phyloP scores from a whole-genome alignment of 2,888 invertebrate genomes.

The Dascillus cervinus region DNA sequence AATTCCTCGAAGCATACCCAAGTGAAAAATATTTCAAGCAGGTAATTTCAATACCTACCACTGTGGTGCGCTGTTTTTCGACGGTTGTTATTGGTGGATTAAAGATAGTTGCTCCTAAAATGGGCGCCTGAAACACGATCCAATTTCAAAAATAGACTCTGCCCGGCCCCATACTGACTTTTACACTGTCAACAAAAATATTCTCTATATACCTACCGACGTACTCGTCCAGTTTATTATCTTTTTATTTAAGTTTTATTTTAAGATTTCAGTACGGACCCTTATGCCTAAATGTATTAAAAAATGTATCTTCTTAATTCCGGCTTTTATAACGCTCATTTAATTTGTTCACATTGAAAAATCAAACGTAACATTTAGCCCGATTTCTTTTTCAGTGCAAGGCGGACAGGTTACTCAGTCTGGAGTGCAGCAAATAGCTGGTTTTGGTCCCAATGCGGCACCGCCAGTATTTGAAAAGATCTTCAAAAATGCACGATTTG shows the following conservation, averaged over 20 bases:
- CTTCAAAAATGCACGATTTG: slow-evolving; percentile 89
- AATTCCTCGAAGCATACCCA: no score
- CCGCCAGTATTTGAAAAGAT: slow-evolving; percentile 95
- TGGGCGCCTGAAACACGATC: slow-evolving; percentile 58
- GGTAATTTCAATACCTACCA: slow-evolving; percentile 1
- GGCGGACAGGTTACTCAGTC: slow-evolving; percentile 47
- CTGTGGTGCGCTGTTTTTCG: slow-evolving; percentile 17
- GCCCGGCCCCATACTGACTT: slow-evolving; percentile 33
- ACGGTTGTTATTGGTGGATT: slow-evolving; percentile 34
- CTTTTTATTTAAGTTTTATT: not conserved
- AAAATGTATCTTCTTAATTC: no score
- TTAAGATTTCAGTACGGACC: no score
- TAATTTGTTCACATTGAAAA: no score
- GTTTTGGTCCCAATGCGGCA: slow-evolving; percentile 66
- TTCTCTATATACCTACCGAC: slow-evolving; percentile 16
- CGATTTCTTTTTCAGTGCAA: slow-evolving; percentile 26
- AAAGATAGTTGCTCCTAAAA: slow-evolving; percentile 57
- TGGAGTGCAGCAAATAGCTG: slow-evolving; percentile 39
- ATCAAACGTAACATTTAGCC: slow-evolving; percentile 20
- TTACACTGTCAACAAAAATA: slow-evolving; percentile 31
- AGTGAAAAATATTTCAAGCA: not conserved
- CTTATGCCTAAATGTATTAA: no score
- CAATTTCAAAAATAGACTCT: slow-evolving; percentile 48
- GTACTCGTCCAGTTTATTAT: slow-evolving; percentile 7
- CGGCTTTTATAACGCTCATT: no score